phyloP scores from a whole-genome alignment of 2,888 invertebrate species.

The Beris morrisii region DNA sequence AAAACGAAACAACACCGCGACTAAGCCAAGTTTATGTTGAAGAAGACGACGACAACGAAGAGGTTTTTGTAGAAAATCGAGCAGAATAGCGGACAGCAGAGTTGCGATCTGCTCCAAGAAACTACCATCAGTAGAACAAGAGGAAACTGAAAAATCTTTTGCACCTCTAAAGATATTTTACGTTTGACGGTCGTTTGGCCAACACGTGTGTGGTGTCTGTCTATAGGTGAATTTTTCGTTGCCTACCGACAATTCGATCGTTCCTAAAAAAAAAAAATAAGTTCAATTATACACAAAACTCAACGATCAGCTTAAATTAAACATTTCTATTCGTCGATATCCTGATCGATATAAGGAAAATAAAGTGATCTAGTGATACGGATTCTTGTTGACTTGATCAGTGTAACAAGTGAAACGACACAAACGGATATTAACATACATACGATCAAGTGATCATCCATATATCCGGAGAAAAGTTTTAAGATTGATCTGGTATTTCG shows the following conservation, averaged over 20 bases:
- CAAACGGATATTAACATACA: constrained; percentile 29
- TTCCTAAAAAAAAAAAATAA: not conserved
- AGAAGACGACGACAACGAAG: no score
- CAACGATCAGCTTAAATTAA: no score
- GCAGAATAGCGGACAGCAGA: no score
- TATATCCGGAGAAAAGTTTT: constrained; percentile 25
- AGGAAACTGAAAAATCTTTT: constrained; percentile 34
- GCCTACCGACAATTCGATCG: constrained; percentile 13
- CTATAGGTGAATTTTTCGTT: constrained; percentile 13
- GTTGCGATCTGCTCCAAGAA: no score
- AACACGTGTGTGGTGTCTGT: constrained; percentile 49
- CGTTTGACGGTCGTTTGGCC: constrained; percentile 55
- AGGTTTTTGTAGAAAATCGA: no score
- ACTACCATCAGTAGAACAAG: constrained; percentile 10
- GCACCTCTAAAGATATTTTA: constrained; percentile 52
- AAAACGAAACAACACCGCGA: no score
- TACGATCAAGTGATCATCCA: constrained; percentile 14
- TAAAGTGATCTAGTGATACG: constrained; percentile 23
- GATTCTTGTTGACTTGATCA: constrained; percentile 29
- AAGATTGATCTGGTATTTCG: constrained; percentile 22
- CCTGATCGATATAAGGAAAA: constrained; percentile 12
- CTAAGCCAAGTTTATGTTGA: no score
- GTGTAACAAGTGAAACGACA: constrained; percentile 29
- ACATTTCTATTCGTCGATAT: no score
- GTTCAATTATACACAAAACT: no score